Evolutionary conservation across 2,113 vertebrate species (phyloP).

Genomic region (Laticauda colubrina): DNA sequence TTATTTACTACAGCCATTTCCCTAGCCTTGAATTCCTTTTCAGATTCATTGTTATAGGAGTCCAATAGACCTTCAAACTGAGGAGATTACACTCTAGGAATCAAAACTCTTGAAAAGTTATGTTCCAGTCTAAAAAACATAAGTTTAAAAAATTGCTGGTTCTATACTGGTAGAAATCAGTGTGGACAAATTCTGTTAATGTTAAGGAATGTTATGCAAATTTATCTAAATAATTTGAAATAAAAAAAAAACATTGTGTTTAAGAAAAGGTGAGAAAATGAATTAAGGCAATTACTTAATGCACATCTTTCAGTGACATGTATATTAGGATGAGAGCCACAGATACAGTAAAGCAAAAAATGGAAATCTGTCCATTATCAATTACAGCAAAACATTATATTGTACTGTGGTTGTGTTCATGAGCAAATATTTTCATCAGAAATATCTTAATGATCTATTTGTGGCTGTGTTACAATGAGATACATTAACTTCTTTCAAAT

Average conservation of each 20-base stretch:
- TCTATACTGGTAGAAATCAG: not conserved
- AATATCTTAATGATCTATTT: slow-evolving; percentile 27
- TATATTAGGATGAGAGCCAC: not conserved
- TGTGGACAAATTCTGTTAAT: not conserved
- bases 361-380: not conserved
- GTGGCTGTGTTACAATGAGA: slow-evolving; percentile 25
- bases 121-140: not conserved
- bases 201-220: not conserved
- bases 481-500: slow-evolving; percentile 9
- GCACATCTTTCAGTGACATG: not conserved
- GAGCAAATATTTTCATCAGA: slow-evolving; percentile 19
- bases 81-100: not conserved
- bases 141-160: not conserved
- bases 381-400: not conserved
- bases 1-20: not conserved
- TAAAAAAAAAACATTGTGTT: not conserved
- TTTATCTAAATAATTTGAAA: not conserved
- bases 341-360: not conserved
- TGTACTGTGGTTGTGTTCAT: not conserved
- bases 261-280: not conserved
- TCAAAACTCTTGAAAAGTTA: not conserved
- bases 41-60: not conserved
- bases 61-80: not conserved
- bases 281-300: not conserved
- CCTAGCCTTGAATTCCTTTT: not conserved